Conservation (phyloP, 2,888 invertebrate genomes). For the Balanococcus diminutus region DNA sequence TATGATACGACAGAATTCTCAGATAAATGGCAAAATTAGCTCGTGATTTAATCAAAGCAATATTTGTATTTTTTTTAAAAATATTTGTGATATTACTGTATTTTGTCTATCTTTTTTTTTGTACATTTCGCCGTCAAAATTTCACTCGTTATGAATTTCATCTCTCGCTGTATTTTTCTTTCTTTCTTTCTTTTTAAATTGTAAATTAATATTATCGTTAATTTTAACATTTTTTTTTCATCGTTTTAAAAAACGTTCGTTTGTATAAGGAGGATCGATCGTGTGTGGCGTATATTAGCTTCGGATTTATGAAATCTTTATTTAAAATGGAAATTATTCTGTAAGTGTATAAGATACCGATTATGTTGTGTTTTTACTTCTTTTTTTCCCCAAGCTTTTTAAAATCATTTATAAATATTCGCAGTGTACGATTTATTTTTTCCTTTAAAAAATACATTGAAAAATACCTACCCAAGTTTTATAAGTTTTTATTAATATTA, state of each 20-base stretch:
- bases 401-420: not conserved
- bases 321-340: not conserved
- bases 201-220: not conserved
- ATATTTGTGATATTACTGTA: conserved; percentile 44
- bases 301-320: not conserved
- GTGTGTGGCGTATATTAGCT: not conserved
- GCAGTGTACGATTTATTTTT: not conserved
- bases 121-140: not conserved
- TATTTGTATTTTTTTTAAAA: not conserved
- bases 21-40: conserved; percentile 44
- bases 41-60: conserved; percentile 48
- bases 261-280: not conserved
- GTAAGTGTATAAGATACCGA: too few species aligned
- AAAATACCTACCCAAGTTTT: not conserved
- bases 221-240: conserved; percentile 9
- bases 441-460: not conserved
- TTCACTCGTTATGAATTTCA: conserved; percentile 47
- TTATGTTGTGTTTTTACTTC: too few species aligned
- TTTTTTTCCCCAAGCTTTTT: not conserved
- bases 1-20: conserved; percentile 42
- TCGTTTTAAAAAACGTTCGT: not conserved
- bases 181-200: not conserved
- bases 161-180: not conserved
- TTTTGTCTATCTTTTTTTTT: not conserved
- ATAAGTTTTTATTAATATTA: conserved; percentile 8